phyloP scores from a whole-genome alignment of 2,888 invertebrate species.

The Cryptosula pallasiana region DNA sequence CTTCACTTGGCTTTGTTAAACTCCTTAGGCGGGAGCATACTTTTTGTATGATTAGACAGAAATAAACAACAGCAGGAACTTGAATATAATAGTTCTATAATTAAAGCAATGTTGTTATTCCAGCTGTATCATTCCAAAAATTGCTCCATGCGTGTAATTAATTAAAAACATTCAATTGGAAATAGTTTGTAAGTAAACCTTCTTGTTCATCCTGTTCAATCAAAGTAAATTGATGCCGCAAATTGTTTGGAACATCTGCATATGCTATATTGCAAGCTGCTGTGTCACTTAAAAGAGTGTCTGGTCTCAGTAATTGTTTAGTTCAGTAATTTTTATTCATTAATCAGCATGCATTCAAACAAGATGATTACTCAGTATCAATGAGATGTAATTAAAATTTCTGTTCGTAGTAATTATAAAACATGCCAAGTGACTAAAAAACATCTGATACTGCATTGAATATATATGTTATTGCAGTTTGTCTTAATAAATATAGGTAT shows the following conservation, averaged over 20 bases:
- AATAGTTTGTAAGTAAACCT: background rate
- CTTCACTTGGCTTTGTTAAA: background rate
- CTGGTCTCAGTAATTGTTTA: too few relatives aligned
- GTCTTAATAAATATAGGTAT: constrained; percentile 2
- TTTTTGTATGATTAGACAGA: background rate
- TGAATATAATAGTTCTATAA: background rate
- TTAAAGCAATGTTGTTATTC: constrained; percentile 7
- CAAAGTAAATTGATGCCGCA: background rate
- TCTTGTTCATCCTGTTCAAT: background rate
- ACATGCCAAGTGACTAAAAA: background rate
- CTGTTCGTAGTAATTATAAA: background rate
- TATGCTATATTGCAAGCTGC: too few relatives aligned
- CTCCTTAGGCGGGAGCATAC: background rate
- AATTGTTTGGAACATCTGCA: constrained; percentile 12
- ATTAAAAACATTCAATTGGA: background rate
- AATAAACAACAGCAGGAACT: background rate
- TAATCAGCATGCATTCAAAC: background rate
- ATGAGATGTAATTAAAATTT: background rate
- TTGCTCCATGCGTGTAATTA: background rate
- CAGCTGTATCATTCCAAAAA: constrained; percentile 7
- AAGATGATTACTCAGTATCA: too few relatives aligned
- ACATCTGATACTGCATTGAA: background rate
- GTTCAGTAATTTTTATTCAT: background rate
- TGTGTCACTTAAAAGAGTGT: too few relatives aligned
- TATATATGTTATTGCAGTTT: background rate